These are phyloP conservation scores for Dicranocentrus wangi DNA, from an alignment of 2,888 invertebrate genomes.

Conservation along the genomic window DNA sequence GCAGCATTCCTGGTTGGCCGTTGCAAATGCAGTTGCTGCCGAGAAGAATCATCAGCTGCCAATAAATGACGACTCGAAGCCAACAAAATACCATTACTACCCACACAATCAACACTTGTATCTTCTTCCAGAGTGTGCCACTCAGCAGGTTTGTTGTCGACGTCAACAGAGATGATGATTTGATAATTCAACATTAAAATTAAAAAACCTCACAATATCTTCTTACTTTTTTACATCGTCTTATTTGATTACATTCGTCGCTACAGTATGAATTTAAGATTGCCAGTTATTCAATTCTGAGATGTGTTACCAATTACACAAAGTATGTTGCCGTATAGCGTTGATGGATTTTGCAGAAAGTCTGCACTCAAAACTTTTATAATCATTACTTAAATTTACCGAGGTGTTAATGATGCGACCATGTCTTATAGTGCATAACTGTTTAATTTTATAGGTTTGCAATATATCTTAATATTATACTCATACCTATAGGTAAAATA, in stretches of 20 bases:
- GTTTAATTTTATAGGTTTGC: slow-evolving; percentile 48
- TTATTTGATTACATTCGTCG: neutral
- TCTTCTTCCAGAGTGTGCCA: slow-evolving; percentile 92
- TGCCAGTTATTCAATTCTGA: slow-evolving; percentile 3
- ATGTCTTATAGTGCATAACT: slow-evolving; percentile 47
- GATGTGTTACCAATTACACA: neutral
- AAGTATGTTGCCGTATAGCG: neutral
- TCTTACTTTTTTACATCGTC: neutral
- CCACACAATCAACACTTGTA: slow-evolving; percentile 95
- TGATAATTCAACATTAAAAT: slow-evolving; percentile 31
- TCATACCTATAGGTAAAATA: slow-evolving; percentile 25
- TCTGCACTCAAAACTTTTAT: neutral
- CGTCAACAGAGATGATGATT: slow-evolving; percentile 23
- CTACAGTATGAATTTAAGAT: neutral
- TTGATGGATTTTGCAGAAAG: slow-evolving; percentile 7
- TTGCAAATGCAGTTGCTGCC: slow-evolving; percentile 70
- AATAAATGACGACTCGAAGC: slow-evolving; percentile 81
- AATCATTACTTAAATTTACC: slow-evolving; percentile 38
- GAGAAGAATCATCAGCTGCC: slow-evolving; percentile 67
- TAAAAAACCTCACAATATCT: neutral
- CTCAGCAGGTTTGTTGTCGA: slow-evolving; percentile 83
- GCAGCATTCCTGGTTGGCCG: slow-evolving; percentile 70
- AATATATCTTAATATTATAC: slow-evolving; percentile 44
- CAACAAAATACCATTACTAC: slow-evolving; percentile 94
- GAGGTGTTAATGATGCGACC: slow-evolving; percentile 60